Percentiles rank a stretch among this genome's conserved stretches.
These are phyloP conservation scores for Helogale parvula DNA, from an alignment of 2,113 vertebrate genomes.

Conservation along the genomic window DNA sequence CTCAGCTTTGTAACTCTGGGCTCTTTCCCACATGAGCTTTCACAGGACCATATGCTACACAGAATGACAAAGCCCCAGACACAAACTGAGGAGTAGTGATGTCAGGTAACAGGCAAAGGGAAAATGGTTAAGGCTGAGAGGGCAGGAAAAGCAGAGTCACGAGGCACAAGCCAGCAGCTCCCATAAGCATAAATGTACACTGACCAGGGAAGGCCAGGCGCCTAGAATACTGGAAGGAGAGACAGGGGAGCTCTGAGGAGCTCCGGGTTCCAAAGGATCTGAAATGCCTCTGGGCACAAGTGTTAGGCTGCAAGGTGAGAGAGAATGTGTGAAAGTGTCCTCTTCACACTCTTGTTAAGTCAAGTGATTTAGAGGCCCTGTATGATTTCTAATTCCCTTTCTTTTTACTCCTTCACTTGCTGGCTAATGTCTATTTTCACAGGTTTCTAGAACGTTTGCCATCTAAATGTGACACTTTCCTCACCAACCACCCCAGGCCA, in stretches of 20 bases:
- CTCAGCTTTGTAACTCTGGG: not conserved
- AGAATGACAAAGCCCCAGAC: not conserved
- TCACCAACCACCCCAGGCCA: not conserved
- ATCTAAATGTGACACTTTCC: not conserved
- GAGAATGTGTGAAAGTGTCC: not conserved
- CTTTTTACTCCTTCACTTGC: not conserved
- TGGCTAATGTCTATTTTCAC: not conserved
- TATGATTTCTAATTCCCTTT: not conserved
- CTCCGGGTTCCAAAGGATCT: not conserved
- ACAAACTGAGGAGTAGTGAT: not conserved
- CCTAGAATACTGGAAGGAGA: not conserved
- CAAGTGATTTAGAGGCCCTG: not conserved
- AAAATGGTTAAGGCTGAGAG: not conserved
- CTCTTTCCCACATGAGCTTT: not conserved
- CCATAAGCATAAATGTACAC: rapidly evolving
- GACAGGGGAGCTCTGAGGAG: not conserved
- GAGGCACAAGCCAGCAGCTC: not conserved
- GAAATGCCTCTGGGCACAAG: not conserved
- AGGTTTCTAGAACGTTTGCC: not conserved
- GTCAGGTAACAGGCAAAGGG: not conserved
- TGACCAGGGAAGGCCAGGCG: too few relatives aligned
- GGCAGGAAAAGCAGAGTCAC: not conserved
- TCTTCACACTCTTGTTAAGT: not conserved
- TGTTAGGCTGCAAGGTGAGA: not conserved
- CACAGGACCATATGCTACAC: not conserved